Conservation (phyloP, 1,140 invertebrate species). For the Nilaparvata lugens region DNA sequence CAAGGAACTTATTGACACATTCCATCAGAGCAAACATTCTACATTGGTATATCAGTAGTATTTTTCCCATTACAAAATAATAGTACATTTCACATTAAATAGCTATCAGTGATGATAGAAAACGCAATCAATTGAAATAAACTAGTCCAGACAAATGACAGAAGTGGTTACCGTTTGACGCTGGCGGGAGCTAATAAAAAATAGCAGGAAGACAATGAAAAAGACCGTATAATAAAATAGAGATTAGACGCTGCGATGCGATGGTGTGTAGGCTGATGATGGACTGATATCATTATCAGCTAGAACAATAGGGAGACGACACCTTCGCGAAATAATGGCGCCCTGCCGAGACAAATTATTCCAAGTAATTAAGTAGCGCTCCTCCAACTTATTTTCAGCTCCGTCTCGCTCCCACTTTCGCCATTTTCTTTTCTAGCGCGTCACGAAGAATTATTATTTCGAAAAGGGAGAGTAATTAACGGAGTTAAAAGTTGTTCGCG, state of each 20-base stretch:
- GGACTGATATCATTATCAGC: constrained; percentile 5
- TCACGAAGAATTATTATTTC: neutral
- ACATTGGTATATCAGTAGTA: too few species aligned
- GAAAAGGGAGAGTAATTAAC: constrained; percentile 4
- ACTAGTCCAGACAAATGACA: too few species aligned
- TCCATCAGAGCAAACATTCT: too few species aligned
- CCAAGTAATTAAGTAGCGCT: constrained; percentile 4
- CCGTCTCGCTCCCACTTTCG: neutral
- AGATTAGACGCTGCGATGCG: neutral
- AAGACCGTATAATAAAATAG: too few species aligned
- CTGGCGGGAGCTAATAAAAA: too few species aligned
- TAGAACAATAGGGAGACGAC: neutral
- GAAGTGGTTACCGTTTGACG: too few species aligned
- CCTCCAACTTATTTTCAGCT: neutral
- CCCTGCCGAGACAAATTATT: constrained; percentile 5
- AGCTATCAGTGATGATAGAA: too few species aligned
- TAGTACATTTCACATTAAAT: too few species aligned
- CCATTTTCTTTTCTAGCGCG: neutral
- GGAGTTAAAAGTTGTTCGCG: neutral
- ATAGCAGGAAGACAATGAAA: too few species aligned
- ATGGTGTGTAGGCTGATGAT: neutral
- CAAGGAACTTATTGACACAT: too few species aligned
- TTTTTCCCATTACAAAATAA: too few species aligned
- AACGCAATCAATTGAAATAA: too few species aligned
- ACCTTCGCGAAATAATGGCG: constrained; percentile 1